Evolutionary conservation across 2,797 vertebrate genomes (phyloP).

Genomic region (Pempheris klunzingeri): DNA sequence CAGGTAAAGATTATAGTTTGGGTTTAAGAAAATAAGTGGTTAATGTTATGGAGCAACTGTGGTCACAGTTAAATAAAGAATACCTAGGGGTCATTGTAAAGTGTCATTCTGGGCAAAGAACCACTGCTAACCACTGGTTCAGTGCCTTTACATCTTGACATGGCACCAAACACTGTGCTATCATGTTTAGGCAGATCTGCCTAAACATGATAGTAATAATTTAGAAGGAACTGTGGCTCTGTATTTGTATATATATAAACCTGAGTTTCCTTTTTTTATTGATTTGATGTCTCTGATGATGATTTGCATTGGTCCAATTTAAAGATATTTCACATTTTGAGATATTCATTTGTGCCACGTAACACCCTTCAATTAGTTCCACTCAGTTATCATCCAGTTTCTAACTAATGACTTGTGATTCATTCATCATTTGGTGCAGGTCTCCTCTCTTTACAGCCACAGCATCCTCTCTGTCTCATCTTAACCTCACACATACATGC

Average conservation of each 20-base stretch:
- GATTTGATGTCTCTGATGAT: background rate
- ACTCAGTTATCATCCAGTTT: slow-evolving; percentile 41
- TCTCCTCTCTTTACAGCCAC: slow-evolving; percentile 25
- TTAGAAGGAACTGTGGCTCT: slow-evolving; percentile 50
- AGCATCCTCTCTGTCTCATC: slow-evolving; percentile 34
- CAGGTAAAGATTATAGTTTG: too few species aligned
- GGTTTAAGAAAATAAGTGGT: too few species aligned
- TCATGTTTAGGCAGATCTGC: slow-evolving; percentile 75
- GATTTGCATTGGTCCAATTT: background rate
- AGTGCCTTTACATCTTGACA: slow-evolving; percentile 50
- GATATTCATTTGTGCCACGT: background rate
- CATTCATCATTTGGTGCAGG: slow-evolving; percentile 24
- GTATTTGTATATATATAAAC: too few species aligned
- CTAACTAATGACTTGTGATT: slow-evolving; percentile 37
- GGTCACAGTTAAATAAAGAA: too few species aligned
- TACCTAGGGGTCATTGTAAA: too few species aligned
- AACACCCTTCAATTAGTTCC: slow-evolving; percentile 27
- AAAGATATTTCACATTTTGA: background rate
- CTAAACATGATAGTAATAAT: too few species aligned
- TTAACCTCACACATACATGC: slow-evolving; percentile 25
- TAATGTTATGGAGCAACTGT: too few species aligned
- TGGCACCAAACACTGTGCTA: slow-evolving; percentile 55
- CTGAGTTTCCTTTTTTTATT: background rate
- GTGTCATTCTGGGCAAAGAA: background rate
- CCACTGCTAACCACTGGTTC: slow-evolving; percentile 1